Base-by-base conservation (phyloP, 1,140 invertebrate species). In the Psilanteris sp. region DNA sequence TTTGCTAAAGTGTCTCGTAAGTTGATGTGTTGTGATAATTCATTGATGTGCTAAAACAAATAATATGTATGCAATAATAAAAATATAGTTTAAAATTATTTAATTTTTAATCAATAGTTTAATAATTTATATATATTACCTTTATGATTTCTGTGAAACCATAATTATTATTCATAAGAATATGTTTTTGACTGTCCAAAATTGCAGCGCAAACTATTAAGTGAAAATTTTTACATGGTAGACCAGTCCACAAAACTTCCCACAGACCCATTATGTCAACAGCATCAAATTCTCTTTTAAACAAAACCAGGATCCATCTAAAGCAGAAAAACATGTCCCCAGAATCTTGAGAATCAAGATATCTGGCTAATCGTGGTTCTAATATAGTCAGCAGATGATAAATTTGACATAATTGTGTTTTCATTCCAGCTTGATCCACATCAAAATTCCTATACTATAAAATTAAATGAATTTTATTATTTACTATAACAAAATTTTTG, bases 241-340 rank as follows among this genome's bases (percentile, higher is more conserved):
- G 89, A 77, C 93, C 94, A 0, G 96, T 97, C 96, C 96, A 98
- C 3, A 97, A 82, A 4, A 96, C 93, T 89, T 97, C 92, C 92
- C 93, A 95, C 29, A 95, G 80, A 78, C 92, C 91, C 89, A 95
- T 92, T 29, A 95, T 93, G 80, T 96, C 93, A 2, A 91, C 86
- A 36, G 92, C 90, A 15, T 90, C 91, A 77, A 96, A 93, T 87
- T 96, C 95, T 67, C 95, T 85, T 86, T 96, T 96, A 78, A 95
- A 96, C 87, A 94, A 91, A 4, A 96, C 94, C 2, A 96, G 88
- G 1, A 96, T 89, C 95, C 95, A 96, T 9, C 98, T 93, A 88
- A 99, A 99, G 87, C 97, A 99, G 87, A 99, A 99, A 84, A 97
- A 99, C 94, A 99, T 97, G 85, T 99, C 99, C 2, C 94, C 95